A percentile compares a stretch with the other conserved stretches of the same genome.
phyloP scores from a whole-genome alignment of 2,113 vertebrate species.

The Gymnobelideus leadbeateri region DNA sequence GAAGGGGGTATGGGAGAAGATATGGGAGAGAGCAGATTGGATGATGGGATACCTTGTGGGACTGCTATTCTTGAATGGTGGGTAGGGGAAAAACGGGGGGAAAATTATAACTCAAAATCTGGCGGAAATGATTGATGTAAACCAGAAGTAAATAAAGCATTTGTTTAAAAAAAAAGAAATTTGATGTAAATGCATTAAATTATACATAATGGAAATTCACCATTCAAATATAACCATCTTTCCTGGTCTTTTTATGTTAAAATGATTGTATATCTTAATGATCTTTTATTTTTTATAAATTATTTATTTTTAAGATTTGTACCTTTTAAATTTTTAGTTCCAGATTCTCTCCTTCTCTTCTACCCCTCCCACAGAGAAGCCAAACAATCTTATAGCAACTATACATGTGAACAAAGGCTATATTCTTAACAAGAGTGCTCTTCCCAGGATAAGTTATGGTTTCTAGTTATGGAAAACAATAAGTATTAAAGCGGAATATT shows the following conservation, averaged over 20 bases:
- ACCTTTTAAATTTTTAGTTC: not conserved
- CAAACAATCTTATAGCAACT: not conserved
- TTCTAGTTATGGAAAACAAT: not conserved
- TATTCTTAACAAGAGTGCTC: not conserved
- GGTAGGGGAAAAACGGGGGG: no score
- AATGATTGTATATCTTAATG: not conserved
- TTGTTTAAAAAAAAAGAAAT: no score
- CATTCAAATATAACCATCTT: not conserved
- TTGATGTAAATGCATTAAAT: not conserved
- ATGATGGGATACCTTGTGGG: no score
- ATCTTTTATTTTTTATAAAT: not conserved
- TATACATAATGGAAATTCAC: not conserved
- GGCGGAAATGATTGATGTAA: no score
- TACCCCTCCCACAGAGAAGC: not conserved
- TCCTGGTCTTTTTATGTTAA: not conserved
- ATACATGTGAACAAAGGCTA: not conserved
- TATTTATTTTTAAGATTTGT: not conserved
- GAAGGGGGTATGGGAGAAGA: no score
- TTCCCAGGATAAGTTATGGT: not conserved
- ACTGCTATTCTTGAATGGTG: no score
- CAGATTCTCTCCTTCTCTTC: not conserved
- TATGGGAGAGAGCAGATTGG: no score
- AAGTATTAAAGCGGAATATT: not conserved
- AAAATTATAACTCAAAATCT: no score
- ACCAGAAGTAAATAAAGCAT: no score